Conservation (phyloP, 2,113 vertebrate species). For the Mormoops blainvillei region DNA sequence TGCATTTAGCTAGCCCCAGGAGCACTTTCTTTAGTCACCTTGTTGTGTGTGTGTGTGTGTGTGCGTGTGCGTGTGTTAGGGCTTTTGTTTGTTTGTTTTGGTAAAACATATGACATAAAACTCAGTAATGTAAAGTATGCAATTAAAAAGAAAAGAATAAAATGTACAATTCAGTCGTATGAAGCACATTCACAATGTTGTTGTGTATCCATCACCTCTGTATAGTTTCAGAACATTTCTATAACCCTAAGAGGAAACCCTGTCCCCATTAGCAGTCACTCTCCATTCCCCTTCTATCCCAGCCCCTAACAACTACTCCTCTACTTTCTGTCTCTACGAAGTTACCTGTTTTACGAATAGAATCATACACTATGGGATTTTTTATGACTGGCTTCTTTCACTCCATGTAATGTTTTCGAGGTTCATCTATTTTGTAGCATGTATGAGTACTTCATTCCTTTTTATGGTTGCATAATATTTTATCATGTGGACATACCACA, state of each 20-base stretch:
- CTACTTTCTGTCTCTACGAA: not conserved
- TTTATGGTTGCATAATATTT: not conserved
- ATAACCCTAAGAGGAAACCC: not conserved
- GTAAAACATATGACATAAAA: not conserved
- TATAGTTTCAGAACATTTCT: not conserved
- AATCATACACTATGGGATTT: not conserved
- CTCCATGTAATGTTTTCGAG: not conserved
- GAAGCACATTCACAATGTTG: not conserved
- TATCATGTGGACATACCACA: too few species aligned
- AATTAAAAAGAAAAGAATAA: not conserved
- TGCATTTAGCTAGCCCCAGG: not conserved
- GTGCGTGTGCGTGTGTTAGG: not conserved
- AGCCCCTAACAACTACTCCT: not conserved
- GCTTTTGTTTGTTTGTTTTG: not conserved
- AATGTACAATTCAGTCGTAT: not conserved
- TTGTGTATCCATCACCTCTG: not conserved
- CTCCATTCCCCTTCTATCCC: not conserved
- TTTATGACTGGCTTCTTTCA: not conserved
- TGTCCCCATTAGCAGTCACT: not conserved
- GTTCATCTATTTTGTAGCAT: not conserved
- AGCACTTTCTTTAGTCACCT: not conserved
- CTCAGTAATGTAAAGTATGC: not conserved
- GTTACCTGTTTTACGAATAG: not conserved
- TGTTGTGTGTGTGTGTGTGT: not conserved
- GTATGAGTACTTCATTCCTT: not conserved